Evolutionary conservation across 2,888 invertebrate species (phyloP), one percentile per base, ranked within the genome.

Genomic region (Euphydryas editha): DNA sequence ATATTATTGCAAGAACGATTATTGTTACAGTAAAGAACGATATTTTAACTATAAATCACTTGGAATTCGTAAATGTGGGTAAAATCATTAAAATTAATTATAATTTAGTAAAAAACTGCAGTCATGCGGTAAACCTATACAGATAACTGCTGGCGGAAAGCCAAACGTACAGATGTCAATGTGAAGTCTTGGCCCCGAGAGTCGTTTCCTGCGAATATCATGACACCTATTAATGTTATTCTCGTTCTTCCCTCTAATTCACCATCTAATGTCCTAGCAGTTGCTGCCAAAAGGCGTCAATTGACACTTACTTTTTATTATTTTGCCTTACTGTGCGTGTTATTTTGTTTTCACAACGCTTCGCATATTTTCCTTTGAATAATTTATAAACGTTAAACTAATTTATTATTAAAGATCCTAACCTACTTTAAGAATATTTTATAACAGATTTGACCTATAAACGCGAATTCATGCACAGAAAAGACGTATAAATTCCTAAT

Each of bases 221-320:
- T 69, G 82, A 81, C 78, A 73, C 73, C 74, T 79, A 83, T 84
- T 83, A 82, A 78, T 82, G 81, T 71, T 66, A 84, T 81, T 81
- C 76, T 73, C 73, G 76, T 76, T 77, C 79, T 80, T 80, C 77
- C 78, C 76, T 76, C 77, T 76, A 76, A 78, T 78, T 81, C 77
- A 68, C 71, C 66, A 72, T 74, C 69, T 76, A 77, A 80, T 77
- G 73, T 73, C 67, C 67, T 72, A 59, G 61, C 55, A 56, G 66
- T 68, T 71, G 73, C 69, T 76, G 74, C 68, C 72, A 73, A 70
- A 70, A 39, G 59, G 56, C 60, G 59, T 39, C 54, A 65, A 62
- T 62, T 42, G 56, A 42, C 37, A 24, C 46, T 65, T 54, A 56
- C 30, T 64, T 54, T 64, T 60, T 59, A 59, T 36, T 49, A 13